Conservation (phyloP, 2,888 invertebrate genomes). For the Alloscopus bannaensis region DNA sequence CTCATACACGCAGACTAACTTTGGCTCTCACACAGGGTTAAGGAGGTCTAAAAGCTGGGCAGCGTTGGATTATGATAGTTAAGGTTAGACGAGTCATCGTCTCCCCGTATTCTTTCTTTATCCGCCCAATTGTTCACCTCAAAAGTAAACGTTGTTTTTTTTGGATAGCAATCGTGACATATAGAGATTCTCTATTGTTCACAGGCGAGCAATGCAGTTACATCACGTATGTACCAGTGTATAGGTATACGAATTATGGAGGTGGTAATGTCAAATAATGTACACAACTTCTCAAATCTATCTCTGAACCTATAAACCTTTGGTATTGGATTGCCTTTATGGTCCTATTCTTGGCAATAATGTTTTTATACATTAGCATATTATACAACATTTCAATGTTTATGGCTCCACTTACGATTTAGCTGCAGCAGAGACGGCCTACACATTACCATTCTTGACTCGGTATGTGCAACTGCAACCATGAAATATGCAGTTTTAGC, state of each 20-base stretch:
- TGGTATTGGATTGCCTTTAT: no score
- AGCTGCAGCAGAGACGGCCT: background rate
- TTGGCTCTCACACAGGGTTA: no score
- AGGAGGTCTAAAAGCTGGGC: background rate
- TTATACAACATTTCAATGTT: background rate
- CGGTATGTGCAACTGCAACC: background rate
- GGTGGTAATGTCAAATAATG: no score
- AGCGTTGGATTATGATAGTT: background rate
- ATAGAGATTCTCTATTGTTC: constrained; percentile 9
- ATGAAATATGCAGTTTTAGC: background rate
- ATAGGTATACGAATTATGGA: no score
- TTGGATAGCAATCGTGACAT: constrained; percentile 14
- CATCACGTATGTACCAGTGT: no score
- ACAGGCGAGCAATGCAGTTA: no score
- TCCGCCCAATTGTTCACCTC: constrained; percentile 46
- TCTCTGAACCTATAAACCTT: no score
- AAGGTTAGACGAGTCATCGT: constrained; percentile 44
- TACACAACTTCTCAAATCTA: no score
- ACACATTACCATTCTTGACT: background rate
- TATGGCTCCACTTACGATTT: background rate
- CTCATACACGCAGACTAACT: no score
- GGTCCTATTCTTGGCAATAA: background rate
- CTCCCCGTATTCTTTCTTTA: constrained; percentile 27
- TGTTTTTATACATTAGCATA: background rate
- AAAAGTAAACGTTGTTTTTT: constrained; percentile 7